Evolutionary conservation across 2,888 invertebrate genomes (phyloP), one percentile per base, ranked within the genome.

Genomic region (Pardosa pseudoannulata): DNA sequence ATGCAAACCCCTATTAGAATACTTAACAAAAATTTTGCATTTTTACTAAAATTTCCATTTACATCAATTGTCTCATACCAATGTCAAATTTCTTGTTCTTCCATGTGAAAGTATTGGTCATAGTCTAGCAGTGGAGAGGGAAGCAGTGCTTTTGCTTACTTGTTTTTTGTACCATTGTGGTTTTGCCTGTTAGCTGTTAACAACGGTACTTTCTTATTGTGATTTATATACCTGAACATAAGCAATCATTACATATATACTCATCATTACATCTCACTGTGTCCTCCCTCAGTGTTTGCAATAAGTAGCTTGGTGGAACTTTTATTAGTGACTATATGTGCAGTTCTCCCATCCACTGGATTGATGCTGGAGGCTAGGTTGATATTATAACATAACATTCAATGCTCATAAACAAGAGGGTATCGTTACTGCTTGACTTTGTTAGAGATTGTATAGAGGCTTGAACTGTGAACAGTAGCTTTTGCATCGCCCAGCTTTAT

Each of bases 101-200:
- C 78, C 76, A 78, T 85, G 67, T 56, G 83, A 85, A 71, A 65
- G 83, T 71, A 68, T 85, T 85, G 83, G 78, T 85, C 83, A 85
- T 85, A 85, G 72, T 78, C 73, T 83, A 65, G 72, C 32, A 67
- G 3, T 29, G 46, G 46, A 68, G 50, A 85, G 73, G 73, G 67
- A 85, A 67, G 82, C 82, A 76, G 39, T 50, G 36, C 71, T 76
- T 72, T 67, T 78, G 72, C 78, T 78, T 83, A 83, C 75, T 85
- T 85, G 78, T 78, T 85, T 85, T 73, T 64, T 85, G 73, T 50
- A 71, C 67, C 32, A 23, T 76, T 72, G 78, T 78, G 73, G 56
- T 64, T 75, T 82, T 76, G 70, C 70, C 78, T 78, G 72, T 85
- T 85, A 85, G 83, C 67, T 78, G 78, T 78, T 85, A 73, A 75